Evolutionary conservation across 1,140 invertebrate genomes (phyloP), one percentile per base, ranked within the genome.

Genomic region (Drosophila littoralis): DNA sequence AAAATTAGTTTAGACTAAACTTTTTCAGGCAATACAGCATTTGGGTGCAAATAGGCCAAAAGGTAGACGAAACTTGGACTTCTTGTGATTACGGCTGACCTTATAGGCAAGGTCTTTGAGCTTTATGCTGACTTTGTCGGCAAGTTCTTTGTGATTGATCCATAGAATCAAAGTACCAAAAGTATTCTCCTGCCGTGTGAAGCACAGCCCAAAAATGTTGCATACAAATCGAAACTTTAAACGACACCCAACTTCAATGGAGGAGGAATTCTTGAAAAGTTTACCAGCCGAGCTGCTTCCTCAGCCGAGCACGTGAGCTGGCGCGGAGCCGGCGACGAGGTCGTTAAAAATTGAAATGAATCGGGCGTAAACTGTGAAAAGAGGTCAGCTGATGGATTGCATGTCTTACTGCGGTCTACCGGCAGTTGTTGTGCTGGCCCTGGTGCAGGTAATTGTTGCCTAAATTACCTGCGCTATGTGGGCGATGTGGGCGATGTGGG

Each of bases 301-400:
- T 38, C 33, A 17, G 17, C 17, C 1, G 17, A 17, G 2, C 22
- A 22, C 4, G 22, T 28, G 22, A 28, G 22, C 22, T 28, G 22
- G 22, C 4, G 22, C 22, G 22, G 55, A 50, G 15, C 17, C 40
- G 67, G 60, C n/a, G 38, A 51, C 8, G 40, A 12, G 9, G 72
- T 66, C 70, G 78, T 81, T 75, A 69, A 81, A 85, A 81, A 81
- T 81, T 86, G 81, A 85, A 86, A 57, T 70, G 63, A 78, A 81
- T 69, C 72, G 57, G 70, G 75, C 80, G 82, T 73, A 79, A 79
- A 86, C 64, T 79, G 70, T 57, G 51, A 77, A 86, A 86, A 88
- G 76, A 89, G 83, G 83, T 88, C 83, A 75, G 72, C 40, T 45
- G 59, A 65, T 64, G 58, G 45, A 83, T 88, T 77, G 83, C 83